Evolutionary conservation across 2,888 invertebrate species (phyloP), one percentile per base, ranked within the genome.

Genomic region (Ryuthela nishihirai): DNA sequence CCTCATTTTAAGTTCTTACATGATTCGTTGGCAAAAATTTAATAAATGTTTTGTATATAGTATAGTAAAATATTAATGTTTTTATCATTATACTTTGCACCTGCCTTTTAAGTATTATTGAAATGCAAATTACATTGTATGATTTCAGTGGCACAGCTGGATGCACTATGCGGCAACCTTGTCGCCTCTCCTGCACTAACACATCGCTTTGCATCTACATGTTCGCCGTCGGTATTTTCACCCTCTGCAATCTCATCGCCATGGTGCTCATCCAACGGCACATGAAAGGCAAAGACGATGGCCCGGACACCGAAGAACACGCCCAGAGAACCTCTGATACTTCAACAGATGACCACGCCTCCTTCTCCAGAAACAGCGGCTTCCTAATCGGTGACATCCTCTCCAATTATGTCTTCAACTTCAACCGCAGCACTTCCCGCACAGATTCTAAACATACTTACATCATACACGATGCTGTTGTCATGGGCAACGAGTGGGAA

Each of bases 401-500:
- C 5, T 47, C 52, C 43, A 59, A 45, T 39, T 59, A 47, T 18
- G 47, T 44, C 12, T 59, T 59, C 39, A 46, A 53, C 39, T 59
- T 59, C 42, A 59, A 59, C 32, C 58, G 50, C 18, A 50, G 49
- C 49, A 47, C 47, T 52, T 52, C 58, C 58, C 52, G 53, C 38
- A 48, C 53, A 4, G 58, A 59, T 25, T 44, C 41, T 18, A 53
- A 32, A 25, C 46, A 49, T 18, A 53, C 50, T 9, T 88, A 83
- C 72, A 83, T 82, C 68, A 79, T 84, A 67, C 87, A 84, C 72
- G 88, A 89, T 72, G 83, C 84, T 68, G 83, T 83, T 0, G 72
- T 84, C 1, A 80, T 83, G 0, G 89, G 89, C 1, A 81, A 82
- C 3, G 76, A 80, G 59, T 89, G 82, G 68, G 74, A 78, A 0